A percentile compares a stretch with the other conserved stretches of the same genome.
Conservation (phyloP, 2,888 invertebrate species). For the Drosophila sordidapex region DNA sequence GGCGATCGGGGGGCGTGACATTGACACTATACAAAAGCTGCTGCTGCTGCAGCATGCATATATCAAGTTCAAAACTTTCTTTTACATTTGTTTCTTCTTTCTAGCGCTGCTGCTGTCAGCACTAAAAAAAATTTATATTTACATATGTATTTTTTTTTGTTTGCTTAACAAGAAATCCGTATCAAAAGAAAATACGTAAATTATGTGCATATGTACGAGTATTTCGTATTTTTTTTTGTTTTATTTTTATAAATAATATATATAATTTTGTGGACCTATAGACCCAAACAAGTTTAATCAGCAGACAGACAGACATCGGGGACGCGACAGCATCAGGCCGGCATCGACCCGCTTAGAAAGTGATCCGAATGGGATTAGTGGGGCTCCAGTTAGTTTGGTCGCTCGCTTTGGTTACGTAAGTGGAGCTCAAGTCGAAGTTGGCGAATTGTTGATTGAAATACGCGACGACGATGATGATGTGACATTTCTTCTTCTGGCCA, state of each 20-base stretch:
- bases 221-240: conserved; percentile 13
- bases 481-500: conserved; percentile 44
- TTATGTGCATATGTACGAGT: conserved; percentile 5
- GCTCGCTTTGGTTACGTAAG: conserved; percentile 44
- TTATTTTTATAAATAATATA: conserved; percentile 7
- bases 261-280: conserved; percentile 14
- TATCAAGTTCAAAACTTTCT: conserved; percentile 63
- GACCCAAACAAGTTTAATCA: conserved; percentile 53
- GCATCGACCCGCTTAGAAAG: conserved; percentile 63
- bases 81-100: conserved; percentile 45
- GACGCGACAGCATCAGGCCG: conserved; percentile 7
- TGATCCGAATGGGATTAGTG: conserved; percentile 71
- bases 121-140: conserved; percentile 28
- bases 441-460: conserved; percentile 21
- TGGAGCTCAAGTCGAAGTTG: conserved; percentile 12
- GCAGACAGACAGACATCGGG: neutral
- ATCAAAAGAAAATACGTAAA: conserved; percentile 66
- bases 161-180: conserved; percentile 29
- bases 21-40: conserved; percentile 62
- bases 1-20: conserved; percentile 68
- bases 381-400: conserved; percentile 18
- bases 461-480: conserved; percentile 46
- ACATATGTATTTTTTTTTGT: conserved; percentile 15
- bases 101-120: conserved; percentile 11
- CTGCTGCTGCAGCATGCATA: conserved; percentile 13